A percentile compares a stretch with the other conserved stretches of the same genome.
Conservation (phyloP, 2,797 vertebrate genomes). For the Naso thynnoides region DNA sequence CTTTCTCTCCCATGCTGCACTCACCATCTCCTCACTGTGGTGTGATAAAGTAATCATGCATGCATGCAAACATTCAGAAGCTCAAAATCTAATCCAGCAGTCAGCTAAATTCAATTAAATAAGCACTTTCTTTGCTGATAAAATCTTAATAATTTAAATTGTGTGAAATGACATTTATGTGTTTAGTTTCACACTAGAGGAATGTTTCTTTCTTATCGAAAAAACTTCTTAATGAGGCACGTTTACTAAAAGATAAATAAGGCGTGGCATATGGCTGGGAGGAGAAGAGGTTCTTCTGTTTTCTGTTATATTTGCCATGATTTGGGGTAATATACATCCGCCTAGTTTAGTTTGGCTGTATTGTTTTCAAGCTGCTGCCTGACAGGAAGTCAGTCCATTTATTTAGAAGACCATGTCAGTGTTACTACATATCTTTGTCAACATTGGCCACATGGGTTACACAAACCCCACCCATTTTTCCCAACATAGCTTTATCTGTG, state of each 20-base stretch:
- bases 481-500: no score
- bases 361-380: not conserved
- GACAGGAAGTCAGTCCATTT: not conserved
- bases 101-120: slow-evolving; percentile 12
- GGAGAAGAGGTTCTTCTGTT: not conserved
- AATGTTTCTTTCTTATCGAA: not conserved
- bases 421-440: no score
- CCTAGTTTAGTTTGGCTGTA: not conserved
- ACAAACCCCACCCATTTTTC: no score
- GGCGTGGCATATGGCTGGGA: not conserved
- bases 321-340: not conserved
- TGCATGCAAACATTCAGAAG: not conserved
- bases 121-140: not conserved
- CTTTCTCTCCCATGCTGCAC: slow-evolving; percentile 22
- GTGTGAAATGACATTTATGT: not conserved
- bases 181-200: not conserved
- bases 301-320: not conserved
- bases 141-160: not conserved
- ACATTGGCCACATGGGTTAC: no score
- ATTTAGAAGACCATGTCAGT: no score
- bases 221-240: not conserved
- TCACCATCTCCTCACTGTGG: slow-evolving; percentile 8
- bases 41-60: slow-evolving; percentile 21
- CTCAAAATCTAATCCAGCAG: slow-evolving; percentile 7
- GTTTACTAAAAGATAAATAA: not conserved